Percentiles rank a stretch among this genome's conserved stretches.
Evolutionary conservation across 2,113 vertebrate genomes (phyloP).

Genomic region (Himantopus leucocephalus): DNA sequence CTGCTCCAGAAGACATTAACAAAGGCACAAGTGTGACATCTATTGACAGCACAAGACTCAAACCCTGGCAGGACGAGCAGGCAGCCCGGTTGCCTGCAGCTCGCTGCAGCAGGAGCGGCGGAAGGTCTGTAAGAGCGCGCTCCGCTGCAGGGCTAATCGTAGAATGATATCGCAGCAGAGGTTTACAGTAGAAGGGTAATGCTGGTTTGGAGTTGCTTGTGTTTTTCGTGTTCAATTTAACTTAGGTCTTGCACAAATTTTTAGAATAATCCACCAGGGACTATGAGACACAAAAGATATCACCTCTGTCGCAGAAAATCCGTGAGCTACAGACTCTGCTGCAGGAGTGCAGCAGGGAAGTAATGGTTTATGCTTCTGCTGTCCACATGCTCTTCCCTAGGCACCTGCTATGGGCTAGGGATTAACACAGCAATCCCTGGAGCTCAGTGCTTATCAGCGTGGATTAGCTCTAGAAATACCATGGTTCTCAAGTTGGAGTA

Average conservation of each 20-base stretch:
- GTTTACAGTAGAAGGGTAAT: not conserved
- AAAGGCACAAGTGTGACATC: constrained; percentile 67
- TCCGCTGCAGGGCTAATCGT: not conserved
- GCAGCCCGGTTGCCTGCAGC: not conserved
- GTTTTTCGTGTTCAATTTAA: not conserved
- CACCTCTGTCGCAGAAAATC: not conserved
- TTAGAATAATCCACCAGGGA: not conserved
- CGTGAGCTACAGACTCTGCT: not conserved
- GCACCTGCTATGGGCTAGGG: not conserved
- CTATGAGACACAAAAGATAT: not conserved
- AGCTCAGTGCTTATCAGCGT: not conserved
- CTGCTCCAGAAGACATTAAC: not conserved
- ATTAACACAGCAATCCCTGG: not conserved
- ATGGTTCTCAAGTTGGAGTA: not conserved
- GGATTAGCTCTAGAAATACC: not conserved
- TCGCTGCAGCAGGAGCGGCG: not conserved
- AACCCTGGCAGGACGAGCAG: not conserved
- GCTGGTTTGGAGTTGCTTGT: not conserved
- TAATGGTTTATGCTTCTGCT: not conserved
- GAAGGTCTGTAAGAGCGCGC: not conserved
- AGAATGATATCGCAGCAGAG: not conserved
- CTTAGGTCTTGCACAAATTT: not conserved
- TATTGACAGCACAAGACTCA: constrained; percentile 18
- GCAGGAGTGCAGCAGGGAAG: not conserved
- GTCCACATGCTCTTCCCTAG: not conserved